A percentile compares a stretch with the other conserved stretches of the same genome.
Conservation (phyloP, 2,113 vertebrate genomes). For the Progne subis region DNA sequence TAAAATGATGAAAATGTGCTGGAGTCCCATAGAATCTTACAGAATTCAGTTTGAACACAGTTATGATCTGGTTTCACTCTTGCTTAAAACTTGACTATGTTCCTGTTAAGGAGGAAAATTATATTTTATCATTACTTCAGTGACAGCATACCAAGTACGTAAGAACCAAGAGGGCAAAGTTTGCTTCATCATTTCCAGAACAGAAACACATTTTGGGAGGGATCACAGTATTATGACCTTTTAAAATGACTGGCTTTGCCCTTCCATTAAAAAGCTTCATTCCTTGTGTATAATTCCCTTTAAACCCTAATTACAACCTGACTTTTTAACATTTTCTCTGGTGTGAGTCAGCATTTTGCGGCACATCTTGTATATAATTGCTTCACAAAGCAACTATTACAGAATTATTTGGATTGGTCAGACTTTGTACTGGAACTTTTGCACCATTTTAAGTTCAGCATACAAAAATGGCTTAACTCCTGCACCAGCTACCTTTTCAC, state of each 20-base stretch:
- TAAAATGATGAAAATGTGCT: background rate
- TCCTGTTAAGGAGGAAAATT: background rate
- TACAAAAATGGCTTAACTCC: background rate
- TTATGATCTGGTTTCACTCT: background rate
- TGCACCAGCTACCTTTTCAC: conserved; percentile 21
- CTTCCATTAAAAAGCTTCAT: background rate
- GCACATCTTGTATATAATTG: background rate
- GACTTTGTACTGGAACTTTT: background rate
- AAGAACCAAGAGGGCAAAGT: background rate
- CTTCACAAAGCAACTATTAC: background rate
- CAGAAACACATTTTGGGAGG: background rate
- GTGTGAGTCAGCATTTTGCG: background rate
- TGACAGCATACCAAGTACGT: background rate
- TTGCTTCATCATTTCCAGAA: background rate
- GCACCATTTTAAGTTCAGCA: background rate
- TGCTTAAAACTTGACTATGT: background rate
- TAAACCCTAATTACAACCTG: background rate
- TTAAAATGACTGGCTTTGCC: background rate
- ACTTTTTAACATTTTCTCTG: background rate
- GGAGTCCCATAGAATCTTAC: background rate
- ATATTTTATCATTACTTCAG: background rate
- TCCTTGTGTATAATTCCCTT: background rate
- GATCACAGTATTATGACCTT: background rate
- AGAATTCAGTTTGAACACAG: background rate
- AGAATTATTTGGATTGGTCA: background rate